These are phyloP conservation scores for Clarias batrachus DNA, from an alignment of 2,113 vertebrate genomes.

Conservation along the genomic window DNA sequence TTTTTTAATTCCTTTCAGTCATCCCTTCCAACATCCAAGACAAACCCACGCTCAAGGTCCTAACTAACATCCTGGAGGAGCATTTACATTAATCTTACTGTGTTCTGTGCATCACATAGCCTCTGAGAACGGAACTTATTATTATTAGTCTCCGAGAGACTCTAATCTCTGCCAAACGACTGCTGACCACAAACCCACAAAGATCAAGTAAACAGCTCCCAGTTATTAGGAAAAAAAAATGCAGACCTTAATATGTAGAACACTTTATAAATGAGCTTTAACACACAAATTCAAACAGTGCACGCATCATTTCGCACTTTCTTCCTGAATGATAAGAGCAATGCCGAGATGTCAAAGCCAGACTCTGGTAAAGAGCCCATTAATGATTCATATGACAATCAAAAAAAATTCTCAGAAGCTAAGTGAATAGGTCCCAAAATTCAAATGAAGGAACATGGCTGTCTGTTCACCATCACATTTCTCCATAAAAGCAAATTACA, in stretches of 20 bases:
- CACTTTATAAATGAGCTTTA: constrained; percentile 1
- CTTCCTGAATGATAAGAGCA: neutral
- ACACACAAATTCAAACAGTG: neutral
- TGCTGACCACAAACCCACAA: constrained; percentile 45
- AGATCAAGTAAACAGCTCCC: constrained; percentile 36
- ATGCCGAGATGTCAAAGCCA: neutral
- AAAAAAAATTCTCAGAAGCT: constrained; percentile 4
- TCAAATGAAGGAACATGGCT: neutral
- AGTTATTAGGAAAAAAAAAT: constrained; percentile 25
- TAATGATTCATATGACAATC: constrained; percentile 22
- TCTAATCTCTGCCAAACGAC: constrained; percentile 41
- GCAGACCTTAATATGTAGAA: constrained; percentile 14
- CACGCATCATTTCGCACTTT: neutral
- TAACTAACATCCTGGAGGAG: constrained; percentile 24
- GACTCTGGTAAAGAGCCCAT: neutral
- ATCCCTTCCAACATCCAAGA: neutral
- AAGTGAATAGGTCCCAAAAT: neutral
- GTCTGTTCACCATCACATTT: neutral
- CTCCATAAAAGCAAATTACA: neutral
- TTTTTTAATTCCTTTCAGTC: neutral
- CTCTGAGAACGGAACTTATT: constrained; percentile 26
- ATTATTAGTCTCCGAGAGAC: constrained; percentile 38
- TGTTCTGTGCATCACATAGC: constrained; percentile 27
- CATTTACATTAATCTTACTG: constrained; percentile 35
- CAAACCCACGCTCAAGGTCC: neutral